Evolutionary conservation across 2,797 vertebrate species (phyloP).

Genomic region (Onychomys arenicola): DNA sequence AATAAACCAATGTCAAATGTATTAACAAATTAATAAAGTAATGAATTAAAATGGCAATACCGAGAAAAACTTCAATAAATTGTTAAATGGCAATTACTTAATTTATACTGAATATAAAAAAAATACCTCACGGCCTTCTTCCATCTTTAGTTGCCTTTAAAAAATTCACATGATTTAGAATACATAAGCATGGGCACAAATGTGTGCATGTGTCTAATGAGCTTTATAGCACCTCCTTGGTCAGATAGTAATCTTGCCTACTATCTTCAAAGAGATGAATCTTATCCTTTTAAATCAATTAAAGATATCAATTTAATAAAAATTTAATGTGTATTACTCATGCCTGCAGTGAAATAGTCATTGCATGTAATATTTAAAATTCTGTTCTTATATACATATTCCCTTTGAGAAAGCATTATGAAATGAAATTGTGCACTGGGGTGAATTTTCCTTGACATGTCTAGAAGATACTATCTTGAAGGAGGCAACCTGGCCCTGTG

Average conservation of each 20-base stretch:
- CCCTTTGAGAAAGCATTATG: not conserved
- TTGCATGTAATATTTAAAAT: constrained; percentile 31
- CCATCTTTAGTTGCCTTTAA: not conserved
- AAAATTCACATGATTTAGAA: constrained; percentile 2
- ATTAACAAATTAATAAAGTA: constrained; percentile 50
- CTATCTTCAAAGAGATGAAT: not conserved
- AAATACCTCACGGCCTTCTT: not conserved
- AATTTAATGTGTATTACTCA: not conserved
- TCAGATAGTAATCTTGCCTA: constrained; percentile 2
- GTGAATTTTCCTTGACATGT: not conserved
- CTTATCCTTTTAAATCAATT: constrained; percentile 47
- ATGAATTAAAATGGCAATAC: not conserved
- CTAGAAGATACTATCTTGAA: not conserved
- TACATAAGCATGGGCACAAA: not conserved
- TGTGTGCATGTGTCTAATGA: not conserved
- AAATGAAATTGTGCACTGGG: not conserved
- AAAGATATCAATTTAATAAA: constrained; percentile 26
- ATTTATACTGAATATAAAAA: not conserved
- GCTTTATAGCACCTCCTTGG: not conserved
- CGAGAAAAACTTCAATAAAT: constrained; percentile 2
- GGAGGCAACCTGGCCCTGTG: not conserved
- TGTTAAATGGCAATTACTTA: not conserved
- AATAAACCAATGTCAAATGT: not conserved
- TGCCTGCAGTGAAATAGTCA: constrained; percentile 3
- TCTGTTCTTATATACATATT: not conserved